Base-by-base conservation (phyloP, 2,113 vertebrate genomes). In the Ictidomys tridecemlineatus region DNA sequence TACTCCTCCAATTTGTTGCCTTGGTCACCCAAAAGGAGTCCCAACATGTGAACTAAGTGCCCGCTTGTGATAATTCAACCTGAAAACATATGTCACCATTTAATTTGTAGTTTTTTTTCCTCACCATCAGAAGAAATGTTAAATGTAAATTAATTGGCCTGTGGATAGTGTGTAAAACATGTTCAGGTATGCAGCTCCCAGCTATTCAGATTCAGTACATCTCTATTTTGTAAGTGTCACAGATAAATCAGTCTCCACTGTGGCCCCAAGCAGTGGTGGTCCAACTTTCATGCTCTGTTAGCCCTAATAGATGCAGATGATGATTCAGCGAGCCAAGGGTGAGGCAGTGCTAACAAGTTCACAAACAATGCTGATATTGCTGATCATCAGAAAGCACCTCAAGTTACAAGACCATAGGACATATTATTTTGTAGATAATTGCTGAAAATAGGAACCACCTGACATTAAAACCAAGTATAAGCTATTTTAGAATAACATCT, bases 401-500 rank as follows among this genome's bases (percentile, higher is more conserved):
- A n/a, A 92, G 14, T 26, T 58, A 4, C 26, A 84, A 89, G 61
- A 88, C 26, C 39, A 79, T 58, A 85, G 45, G 39, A 78, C 70
- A 74, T 37, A 67, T 34, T 69, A 34, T 88, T 88, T 92, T 26
- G 17, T 34, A 94, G 61, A 80, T 85, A 95, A 86, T 89, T 94
- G 76, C 39, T 48, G 73, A 96, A 98, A 97, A 96, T 42, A 78
- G 82, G 69, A 93, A 58, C 93, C 82, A 86, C 8, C 17, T 96
- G 94, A 91, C 94, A 91, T 72, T 79, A 79, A 94, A 96, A 89
- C 80, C 69, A 96, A 70, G 39, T 42, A 86, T 39, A 37, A 51
- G 72, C 91, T 88, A 63, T 85, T 45, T 94, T 96, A 83, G 45
- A 94, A 89, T 96, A 96, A 48, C 39, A 79, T 76, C 80, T 92